A percentile compares a stretch with the other conserved stretches of the same genome.
Conservation (phyloP, 2,888 invertebrate genomes). For the Agonopterix subpropinquella region DNA sequence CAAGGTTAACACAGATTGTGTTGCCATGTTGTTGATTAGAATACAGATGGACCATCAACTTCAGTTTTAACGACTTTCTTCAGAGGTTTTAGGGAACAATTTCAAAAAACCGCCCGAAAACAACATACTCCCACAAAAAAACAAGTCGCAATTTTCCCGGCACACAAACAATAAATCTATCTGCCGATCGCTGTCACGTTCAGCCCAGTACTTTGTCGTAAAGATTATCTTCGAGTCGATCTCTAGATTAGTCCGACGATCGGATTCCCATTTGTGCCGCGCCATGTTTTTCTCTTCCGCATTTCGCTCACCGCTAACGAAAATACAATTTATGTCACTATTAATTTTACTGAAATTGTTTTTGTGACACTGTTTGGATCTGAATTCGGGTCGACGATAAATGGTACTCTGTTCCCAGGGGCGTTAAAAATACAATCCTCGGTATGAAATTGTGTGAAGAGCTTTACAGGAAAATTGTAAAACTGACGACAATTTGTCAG, state of each 20-base stretch:
- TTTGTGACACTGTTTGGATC: constrained; percentile 1
- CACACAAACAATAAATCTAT: constrained; percentile 21
- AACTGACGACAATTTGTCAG: too few species aligned
- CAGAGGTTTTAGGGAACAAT: too few species aligned
- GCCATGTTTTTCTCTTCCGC: constrained; percentile 19
- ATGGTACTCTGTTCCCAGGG: neutral
- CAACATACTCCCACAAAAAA: neutral
- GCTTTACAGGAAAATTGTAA: too few species aligned
- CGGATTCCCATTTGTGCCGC: constrained; percentile 26
- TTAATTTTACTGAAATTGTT: constrained; percentile 14
- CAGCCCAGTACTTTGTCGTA: constrained; percentile 25
- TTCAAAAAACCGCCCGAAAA: neutral
- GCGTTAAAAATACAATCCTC: neutral
- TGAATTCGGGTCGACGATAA: neutral
- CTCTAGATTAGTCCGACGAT: constrained; percentile 24
- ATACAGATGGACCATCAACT: too few species aligned
- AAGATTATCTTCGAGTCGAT: constrained; percentile 27
- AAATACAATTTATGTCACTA: constrained; percentile 22
- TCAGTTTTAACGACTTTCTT: too few species aligned
- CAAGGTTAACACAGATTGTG: too few species aligned
- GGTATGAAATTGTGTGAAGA: too few species aligned
- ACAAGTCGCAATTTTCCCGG: neutral
- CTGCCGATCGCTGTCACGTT: constrained; percentile 26
- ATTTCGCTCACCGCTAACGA: constrained; percentile 18
- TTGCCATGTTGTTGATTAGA: too few species aligned